These are phyloP conservation scores for Willowsia nigromaculata DNA, from an alignment of 2,888 invertebrate genomes.

Conservation along the genomic window DNA sequence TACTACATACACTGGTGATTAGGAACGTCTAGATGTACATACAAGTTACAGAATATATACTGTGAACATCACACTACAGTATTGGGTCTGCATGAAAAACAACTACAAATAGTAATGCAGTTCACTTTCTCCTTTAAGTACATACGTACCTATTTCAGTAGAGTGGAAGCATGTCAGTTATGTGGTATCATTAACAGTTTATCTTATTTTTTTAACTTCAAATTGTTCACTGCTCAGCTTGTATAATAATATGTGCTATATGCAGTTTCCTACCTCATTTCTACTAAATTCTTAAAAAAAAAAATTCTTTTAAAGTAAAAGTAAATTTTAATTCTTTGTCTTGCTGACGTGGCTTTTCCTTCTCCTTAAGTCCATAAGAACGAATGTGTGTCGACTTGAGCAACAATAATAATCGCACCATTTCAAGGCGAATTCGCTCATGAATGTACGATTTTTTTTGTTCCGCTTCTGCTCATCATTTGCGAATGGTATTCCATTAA, in stretches of 20 bases:
- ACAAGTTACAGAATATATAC: too few relatives aligned
- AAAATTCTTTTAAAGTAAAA: neutral
- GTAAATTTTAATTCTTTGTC: neutral
- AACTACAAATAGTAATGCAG: too few relatives aligned
- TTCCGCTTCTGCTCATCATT: slow-evolving; percentile 21
- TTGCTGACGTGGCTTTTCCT: neutral
- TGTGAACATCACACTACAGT: too few relatives aligned
- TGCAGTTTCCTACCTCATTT: neutral
- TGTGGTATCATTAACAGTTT: slow-evolving; percentile 22
- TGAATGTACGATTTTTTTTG: slow-evolving; percentile 12
- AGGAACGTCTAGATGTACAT: too few relatives aligned
- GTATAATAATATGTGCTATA: neutral
- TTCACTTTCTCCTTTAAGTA: too few relatives aligned
- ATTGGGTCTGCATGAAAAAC: too few relatives aligned
- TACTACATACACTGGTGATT: too few relatives aligned
- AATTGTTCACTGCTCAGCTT: neutral
- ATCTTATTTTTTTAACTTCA: neutral
- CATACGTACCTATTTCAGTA: neutral
- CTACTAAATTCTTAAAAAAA: neutral
- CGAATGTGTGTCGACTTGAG: slow-evolving; percentile 5
- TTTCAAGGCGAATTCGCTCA: neutral
- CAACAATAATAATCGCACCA: slow-evolving; percentile 53
- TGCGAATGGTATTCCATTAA: slow-evolving; percentile 9
- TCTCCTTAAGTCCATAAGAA: neutral
- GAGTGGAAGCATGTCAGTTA: neutral